phyloP scores from a whole-genome alignment of 1,140 invertebrate genomes.

The Pseudomyrmex concolor region DNA sequence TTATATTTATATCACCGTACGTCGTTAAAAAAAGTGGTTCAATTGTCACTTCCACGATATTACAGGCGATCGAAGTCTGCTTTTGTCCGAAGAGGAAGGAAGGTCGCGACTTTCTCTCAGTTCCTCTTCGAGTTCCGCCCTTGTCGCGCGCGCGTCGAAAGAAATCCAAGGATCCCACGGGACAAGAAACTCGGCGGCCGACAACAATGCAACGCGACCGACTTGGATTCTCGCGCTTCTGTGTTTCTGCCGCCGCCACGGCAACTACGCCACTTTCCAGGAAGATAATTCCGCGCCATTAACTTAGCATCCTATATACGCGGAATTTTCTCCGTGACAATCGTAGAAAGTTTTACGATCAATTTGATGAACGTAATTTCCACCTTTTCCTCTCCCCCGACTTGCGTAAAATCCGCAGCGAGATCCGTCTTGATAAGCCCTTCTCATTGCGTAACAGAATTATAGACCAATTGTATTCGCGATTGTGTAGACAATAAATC shows the following conservation, averaged over 20 bases:
- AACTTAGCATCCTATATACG: slow-evolving; percentile 4
- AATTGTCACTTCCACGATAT: slow-evolving; percentile 30
- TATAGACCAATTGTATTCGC: too few relatives aligned
- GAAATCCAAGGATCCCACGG: slow-evolving; percentile 28
- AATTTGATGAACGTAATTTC: not conserved
- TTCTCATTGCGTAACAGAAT: slow-evolving; percentile 6
- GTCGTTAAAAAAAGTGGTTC: slow-evolving; percentile 5
- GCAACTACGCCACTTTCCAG: slow-evolving; percentile 39
- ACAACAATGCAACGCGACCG: slow-evolving; percentile 11
- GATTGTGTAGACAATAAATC: too few relatives aligned
- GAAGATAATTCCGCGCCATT: slow-evolving; percentile 49
- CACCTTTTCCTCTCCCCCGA: not conserved
- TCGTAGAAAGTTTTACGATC: slow-evolving; percentile 32
- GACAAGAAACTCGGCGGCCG: slow-evolving; percentile 1
- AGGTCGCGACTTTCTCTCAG: slow-evolving; percentile 26
- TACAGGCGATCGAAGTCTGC: slow-evolving; percentile 4
- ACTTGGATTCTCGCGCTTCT: slow-evolving; percentile 21
- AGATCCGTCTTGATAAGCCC: not conserved
- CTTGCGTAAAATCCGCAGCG: not conserved
- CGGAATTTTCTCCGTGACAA: slow-evolving; percentile 26
- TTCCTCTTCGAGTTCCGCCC: slow-evolving; percentile 24
- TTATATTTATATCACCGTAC: not conserved
- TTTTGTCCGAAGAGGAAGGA: slow-evolving; percentile 35
- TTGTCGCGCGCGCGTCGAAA: slow-evolving; percentile 9
- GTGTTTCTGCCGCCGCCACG: slow-evolving; percentile 6